Evolutionary conservation across 2,888 invertebrate species (phyloP).

Genomic region (Psylliodes chrysocephalus): DNA sequence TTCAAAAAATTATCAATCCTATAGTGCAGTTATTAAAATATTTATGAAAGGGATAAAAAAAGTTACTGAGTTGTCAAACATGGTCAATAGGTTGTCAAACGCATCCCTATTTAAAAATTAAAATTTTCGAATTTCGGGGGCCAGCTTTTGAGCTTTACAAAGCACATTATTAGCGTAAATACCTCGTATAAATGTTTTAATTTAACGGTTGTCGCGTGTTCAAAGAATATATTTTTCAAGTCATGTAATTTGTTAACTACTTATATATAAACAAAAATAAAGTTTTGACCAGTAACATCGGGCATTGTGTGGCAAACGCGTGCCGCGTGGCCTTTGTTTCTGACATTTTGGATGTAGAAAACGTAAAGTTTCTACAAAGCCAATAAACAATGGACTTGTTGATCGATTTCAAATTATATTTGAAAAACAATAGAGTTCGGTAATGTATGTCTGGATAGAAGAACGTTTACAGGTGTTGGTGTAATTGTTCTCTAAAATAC

Average conservation of each 20-base stretch:
- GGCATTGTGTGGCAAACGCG: constrained; percentile 22
- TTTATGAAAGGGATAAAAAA: no score
- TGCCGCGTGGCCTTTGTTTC: constrained; percentile 12
- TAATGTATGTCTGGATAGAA: constrained; percentile 12
- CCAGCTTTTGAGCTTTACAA: no score
- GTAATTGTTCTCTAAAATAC: constrained; percentile 26
- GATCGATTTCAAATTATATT: constrained; percentile 35
- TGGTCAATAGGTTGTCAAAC: no score
- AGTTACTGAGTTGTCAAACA: no score
- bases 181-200: not conserved
- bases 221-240: not conserved
- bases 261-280: no score
- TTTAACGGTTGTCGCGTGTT: not conserved
- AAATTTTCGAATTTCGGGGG: no score
- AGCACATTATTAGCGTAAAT: no score
- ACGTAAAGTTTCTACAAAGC: constrained; percentile 22
- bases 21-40: no score
- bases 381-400: constrained; percentile 35
- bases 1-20: no score
- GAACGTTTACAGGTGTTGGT: constrained; percentile 17
- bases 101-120: no score
- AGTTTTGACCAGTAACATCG: constrained; percentile 12
- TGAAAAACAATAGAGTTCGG: constrained; percentile 30
- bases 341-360: constrained; percentile 26
- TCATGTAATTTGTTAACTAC: not conserved